Base-by-base conservation (phyloP, 2,888 invertebrate species). In the Machimus atricapillus region DNA sequence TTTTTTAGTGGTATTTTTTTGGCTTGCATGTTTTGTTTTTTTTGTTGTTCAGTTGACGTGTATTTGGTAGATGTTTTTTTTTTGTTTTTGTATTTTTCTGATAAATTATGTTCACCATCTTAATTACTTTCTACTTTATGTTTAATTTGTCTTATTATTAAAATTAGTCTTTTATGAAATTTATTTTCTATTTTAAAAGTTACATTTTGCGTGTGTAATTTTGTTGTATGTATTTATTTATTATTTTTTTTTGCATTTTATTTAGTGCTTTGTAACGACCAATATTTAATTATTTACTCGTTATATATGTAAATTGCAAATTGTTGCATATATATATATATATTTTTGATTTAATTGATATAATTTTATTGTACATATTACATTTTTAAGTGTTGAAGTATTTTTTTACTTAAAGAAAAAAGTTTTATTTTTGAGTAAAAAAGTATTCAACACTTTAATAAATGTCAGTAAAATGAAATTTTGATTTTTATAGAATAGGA, bases 31-130 rank as follows among this genome's bases (percentile, higher is more conserved):
- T 40, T 23, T 8, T 66, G 12, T 4, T 58, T 58, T 58, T 9
- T 46, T 46, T 46, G 43, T 46, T 40, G 27, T 79, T 79, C 14
- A 82, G 56, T 82, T 82, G 82, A 82, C 82, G 82, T 82, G 82
- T 82, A 82, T 82, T 58, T 58, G n/a, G 6, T 58, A 40, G 1
- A 82, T 27, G 27, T 81, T 27, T 81, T 27, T 56, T 81, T 27
- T 81, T 52, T 23, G 31, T 43, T 43, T 43, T 43, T 9, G 1
- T 43, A 14, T 14, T 43, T 46, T 46, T 3, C 4, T 46, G 4
- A 46, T 46, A 52, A 76, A 76, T 34, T 40, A 76, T 37, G n/a
- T 5, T 52, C 27, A 31, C 31, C 34, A 14, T 34, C 52, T 81
- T 34, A n/a, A 31, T 56, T 52, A 52, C n/a, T 56, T 31, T 52